Evolutionary conservation across 1,140 invertebrate genomes (phyloP).

Genomic region (Metopolophium dirhodum): DNA sequence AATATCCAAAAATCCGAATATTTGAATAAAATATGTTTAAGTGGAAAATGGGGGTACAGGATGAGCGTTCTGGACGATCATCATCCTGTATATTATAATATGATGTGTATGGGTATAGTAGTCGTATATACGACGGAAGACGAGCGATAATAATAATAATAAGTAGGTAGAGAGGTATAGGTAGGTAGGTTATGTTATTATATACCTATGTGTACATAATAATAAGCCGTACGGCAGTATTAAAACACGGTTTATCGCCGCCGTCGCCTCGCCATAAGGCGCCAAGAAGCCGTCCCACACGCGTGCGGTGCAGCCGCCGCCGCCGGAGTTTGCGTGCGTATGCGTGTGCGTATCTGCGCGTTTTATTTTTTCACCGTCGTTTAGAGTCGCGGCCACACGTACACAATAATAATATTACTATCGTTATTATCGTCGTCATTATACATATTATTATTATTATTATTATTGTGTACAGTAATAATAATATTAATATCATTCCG

Average conservation of each 20-base stretch:
- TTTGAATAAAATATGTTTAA: background rate
- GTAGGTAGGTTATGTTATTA: background rate
- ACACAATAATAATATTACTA: background rate
- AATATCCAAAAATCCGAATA: background rate
- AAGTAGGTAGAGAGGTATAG: background rate
- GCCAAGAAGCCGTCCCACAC: constrained; percentile 54
- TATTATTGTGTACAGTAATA: background rate
- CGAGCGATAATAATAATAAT: background rate
- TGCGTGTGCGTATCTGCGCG: background rate
- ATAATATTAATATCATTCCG: background rate
- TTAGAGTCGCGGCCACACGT: background rate
- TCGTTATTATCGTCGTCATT: background rate
- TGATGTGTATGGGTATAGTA: too few relatives aligned
- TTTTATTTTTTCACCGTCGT: background rate
- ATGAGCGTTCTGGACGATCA: background rate
- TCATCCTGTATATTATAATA: too few relatives aligned
- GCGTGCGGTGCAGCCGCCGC: background rate
- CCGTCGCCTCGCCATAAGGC: constrained; percentile 32
- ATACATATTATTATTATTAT: too few relatives aligned
- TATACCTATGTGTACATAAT: background rate
- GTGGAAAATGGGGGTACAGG: background rate
- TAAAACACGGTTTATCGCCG: constrained; percentile 53
- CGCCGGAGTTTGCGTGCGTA: background rate
- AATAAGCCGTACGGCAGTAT: background rate
- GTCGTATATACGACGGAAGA: background rate